phyloP scores from a whole-genome alignment of 2,888 invertebrate genomes.

The Pandemis corylana region DNA sequence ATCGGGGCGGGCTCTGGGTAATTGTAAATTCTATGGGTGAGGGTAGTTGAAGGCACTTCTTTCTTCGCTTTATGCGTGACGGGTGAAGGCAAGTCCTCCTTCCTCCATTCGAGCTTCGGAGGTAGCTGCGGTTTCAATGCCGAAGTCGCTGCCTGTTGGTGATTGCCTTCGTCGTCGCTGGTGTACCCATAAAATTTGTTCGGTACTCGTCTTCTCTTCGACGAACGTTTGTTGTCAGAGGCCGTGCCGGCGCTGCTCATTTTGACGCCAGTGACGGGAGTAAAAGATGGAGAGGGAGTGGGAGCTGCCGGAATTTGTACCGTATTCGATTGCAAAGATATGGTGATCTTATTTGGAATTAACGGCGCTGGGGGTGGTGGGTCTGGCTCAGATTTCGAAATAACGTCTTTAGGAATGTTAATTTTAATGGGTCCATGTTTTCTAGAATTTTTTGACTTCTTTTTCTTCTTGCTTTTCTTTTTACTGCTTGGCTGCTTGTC shows the following conservation, averaged over 20 bases:
- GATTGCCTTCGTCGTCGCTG: conserved; percentile 90
- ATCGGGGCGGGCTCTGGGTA: conserved; percentile 78
- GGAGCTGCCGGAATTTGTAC: conserved; percentile 77
- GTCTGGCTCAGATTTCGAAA: conserved; percentile 65
- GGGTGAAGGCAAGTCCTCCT: conserved; percentile 88
- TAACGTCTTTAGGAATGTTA: conserved; percentile 85
- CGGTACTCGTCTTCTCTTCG: conserved; percentile 92
- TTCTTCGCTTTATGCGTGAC: conserved; percentile 78
- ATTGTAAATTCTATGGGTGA: conserved; percentile 70
- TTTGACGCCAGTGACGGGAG: conserved; percentile 48
- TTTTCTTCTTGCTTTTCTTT: conserved; percentile 89
- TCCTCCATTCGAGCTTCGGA: conserved; percentile 89
- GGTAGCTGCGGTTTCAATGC: conserved; percentile 85
- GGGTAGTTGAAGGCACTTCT: conserved; percentile 75
- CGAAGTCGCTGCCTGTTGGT: conserved; percentile 80
- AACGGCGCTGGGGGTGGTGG: conserved; percentile 54
- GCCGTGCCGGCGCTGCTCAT: conserved; percentile 60
- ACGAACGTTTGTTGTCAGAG: conserved; percentile 88
- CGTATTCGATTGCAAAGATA: conserved; percentile 81
- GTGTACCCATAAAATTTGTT: conserved; percentile 95
- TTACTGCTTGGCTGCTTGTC: conserved; percentile 66
- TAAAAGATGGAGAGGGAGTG: conserved; percentile 49
- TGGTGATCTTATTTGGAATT: conserved; percentile 77
- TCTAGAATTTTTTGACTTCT: conserved; percentile 77
- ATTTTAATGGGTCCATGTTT: conserved; percentile 84